Conservation (phyloP, 1,140 invertebrate species). For the Sarcophaga peregrina region DNA sequence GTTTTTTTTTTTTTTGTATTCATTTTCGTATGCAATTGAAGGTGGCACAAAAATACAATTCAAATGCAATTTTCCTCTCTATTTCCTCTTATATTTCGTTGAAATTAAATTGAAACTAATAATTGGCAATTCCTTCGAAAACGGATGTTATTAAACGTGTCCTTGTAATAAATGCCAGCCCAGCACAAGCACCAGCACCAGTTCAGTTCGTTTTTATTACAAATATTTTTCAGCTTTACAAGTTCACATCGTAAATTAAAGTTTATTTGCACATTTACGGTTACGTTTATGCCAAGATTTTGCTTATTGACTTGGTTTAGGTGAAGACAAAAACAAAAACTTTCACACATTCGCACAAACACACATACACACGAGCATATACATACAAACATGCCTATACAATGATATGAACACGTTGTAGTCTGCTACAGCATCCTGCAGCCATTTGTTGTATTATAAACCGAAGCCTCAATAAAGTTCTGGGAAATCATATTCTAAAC, state of each 20-base stretch:
- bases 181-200: too few relatives aligned
- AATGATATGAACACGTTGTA: background rate
- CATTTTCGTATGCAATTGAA: too few relatives aligned
- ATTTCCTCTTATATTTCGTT: too few relatives aligned
- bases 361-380: too few relatives aligned
- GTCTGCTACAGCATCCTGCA: background rate
- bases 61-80: too few relatives aligned
- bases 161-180: background rate
- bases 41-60: too few relatives aligned
- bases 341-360: too few relatives aligned
- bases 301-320: background rate
- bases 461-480: background rate
- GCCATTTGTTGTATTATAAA: background rate
- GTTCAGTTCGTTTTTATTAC: background rate
- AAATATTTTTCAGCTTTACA: background rate
- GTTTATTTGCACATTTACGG: background rate
- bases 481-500: background rate
- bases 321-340: background rate
- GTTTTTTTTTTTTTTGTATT: too few relatives aligned
- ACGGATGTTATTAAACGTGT: background rate
- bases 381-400: background rate
- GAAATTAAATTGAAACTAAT: background rate
- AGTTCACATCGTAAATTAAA: constrained; percentile 7
- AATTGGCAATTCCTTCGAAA: constrained; percentile 8
- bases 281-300: constrained; percentile 3